A percentile compares a stretch with the other conserved stretches of the same genome.
Evolutionary conservation across 2,888 invertebrate species (phyloP).

Genomic region (Autographa pulchrina): DNA sequence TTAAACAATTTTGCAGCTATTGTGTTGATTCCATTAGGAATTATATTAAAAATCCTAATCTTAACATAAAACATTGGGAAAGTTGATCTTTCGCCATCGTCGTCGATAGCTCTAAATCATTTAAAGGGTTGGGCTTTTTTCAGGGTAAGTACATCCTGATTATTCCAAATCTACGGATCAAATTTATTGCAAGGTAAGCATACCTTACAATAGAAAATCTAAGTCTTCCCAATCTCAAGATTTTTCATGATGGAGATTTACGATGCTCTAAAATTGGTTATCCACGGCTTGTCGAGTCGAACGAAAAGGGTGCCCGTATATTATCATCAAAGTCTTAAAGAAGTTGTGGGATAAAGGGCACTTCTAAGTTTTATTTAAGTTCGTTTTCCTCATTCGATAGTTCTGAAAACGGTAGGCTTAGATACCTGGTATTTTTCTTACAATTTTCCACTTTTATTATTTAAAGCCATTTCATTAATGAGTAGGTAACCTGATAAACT

Average conservation of each 20-base stretch:
- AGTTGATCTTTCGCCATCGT: background rate
- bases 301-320: slow-evolving; percentile 17
- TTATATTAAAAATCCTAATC: no score
- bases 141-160: background rate
- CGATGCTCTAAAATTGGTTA: slow-evolving; percentile 22
- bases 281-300: background rate
- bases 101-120: background rate
- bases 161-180: background rate
- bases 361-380: background rate
- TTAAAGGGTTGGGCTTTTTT: background rate
- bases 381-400: background rate
- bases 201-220: background rate
- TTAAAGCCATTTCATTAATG: background rate
- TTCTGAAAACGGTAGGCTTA: background rate
- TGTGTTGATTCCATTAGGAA: no score
- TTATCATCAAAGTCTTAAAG: slow-evolving; percentile 6
- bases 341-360: slow-evolving; percentile 3
- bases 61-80: background rate
- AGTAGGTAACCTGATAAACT: background rate
- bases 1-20: no score
- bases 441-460: no score
- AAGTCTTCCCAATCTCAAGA: slow-evolving; percentile 1
- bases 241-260: slow-evolving; percentile 30
- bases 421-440: background rate
- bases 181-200: background rate